Percentiles rank a stretch among this genome's conserved stretches.
These are phyloP conservation scores for Mimachlamys varia DNA, from an alignment of 2,888 invertebrate species.

Conservation along the genomic window DNA sequence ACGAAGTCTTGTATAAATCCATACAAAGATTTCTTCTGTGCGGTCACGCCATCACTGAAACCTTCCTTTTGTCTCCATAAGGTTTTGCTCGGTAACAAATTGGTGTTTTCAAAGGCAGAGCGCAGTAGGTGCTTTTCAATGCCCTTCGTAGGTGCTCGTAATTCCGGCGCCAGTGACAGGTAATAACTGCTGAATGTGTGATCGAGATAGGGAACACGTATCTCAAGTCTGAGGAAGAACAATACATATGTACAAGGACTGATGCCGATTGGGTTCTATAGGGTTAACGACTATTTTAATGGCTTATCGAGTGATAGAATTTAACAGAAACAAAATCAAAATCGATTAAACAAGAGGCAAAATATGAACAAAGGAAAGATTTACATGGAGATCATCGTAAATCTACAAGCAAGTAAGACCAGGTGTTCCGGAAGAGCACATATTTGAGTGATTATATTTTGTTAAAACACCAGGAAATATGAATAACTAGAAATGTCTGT, in stretches of 20 bases:
- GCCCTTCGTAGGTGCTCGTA: conserved; percentile 88
- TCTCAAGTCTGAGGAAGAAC: conserved; percentile 68
- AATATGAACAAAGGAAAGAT: no score
- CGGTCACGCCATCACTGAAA: conserved; percentile 82
- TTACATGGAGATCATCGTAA: no score
- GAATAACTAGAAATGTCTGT: no score
- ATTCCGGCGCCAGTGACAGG: conserved; percentile 87
- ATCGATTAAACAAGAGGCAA: no score
- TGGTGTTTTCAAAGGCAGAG: conserved; percentile 89
- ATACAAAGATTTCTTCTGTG: conserved; percentile 69
- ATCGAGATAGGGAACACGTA: conserved; percentile 94
- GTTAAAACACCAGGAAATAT: no score
- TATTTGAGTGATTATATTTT: no score
- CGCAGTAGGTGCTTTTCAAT: conserved; percentile 93
- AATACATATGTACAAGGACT: background rate
- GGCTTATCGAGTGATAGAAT: no score
- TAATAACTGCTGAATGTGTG: conserved; percentile 92
- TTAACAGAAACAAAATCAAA: no score
- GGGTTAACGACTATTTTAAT: background rate
- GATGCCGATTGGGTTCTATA: no score
- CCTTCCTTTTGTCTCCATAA: conserved; percentile 95
- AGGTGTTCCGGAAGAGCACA: no score
- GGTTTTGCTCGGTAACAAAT: conserved; percentile 90
- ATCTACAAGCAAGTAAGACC: no score
- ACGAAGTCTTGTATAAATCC: conserved; percentile 72